These are phyloP conservation scores for Ammodytes dubius DNA, from an alignment of 2,113 vertebrate genomes.

Conservation along the genomic window DNA sequence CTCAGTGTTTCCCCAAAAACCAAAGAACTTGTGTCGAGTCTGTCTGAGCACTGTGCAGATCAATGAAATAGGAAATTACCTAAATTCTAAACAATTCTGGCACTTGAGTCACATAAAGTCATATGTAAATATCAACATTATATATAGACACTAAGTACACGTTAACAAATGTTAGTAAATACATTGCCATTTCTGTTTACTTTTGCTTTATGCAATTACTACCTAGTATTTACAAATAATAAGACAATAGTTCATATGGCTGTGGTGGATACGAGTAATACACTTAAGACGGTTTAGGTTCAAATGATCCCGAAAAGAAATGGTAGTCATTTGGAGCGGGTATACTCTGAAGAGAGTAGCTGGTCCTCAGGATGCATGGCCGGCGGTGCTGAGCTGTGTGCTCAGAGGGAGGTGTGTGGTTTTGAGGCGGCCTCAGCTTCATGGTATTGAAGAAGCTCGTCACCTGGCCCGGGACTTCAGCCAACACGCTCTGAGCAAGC, in stretches of 20 bases:
- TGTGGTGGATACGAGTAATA: neutral
- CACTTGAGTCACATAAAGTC: conserved; percentile 51
- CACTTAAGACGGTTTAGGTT: neutral
- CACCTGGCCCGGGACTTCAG: conserved; percentile 83
- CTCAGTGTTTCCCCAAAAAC: neutral
- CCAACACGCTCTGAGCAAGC: conserved; percentile 80
- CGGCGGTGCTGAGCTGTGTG: conserved; percentile 41
- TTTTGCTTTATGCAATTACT: conserved; percentile 1
- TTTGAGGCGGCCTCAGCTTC: conserved; percentile 66
- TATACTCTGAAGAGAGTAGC: neutral
- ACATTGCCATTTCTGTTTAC: neutral
- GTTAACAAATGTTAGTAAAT: neutral
- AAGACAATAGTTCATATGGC: neutral
- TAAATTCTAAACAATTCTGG: conserved; percentile 29
- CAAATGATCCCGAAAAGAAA: neutral
- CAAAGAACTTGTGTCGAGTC: neutral
- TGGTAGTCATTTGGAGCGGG: neutral
- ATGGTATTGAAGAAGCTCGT: conserved; percentile 71
- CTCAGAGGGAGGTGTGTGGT: conserved; percentile 18
- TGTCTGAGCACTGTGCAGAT: neutral
- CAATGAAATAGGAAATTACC: neutral
- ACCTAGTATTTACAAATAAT: neutral
- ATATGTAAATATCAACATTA: neutral
- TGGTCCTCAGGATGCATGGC: conserved; percentile 11
- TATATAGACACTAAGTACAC: neutral